Conservation (phyloP, 2,113 vertebrate genomes). For the Myrmophylax atrothorax region DNA sequence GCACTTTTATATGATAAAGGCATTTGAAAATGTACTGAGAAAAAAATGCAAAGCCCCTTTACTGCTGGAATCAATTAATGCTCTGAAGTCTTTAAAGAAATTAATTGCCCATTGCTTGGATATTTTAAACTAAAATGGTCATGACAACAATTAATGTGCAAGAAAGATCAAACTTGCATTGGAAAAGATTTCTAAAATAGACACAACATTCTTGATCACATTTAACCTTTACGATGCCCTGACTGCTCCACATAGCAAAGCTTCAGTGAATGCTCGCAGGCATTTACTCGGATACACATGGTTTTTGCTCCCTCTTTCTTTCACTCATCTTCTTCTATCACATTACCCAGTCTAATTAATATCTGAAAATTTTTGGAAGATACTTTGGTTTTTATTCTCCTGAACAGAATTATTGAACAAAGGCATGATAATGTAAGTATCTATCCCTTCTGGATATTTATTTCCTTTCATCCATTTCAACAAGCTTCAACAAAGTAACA, state of each 20-base stretch:
- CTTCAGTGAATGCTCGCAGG: background rate
- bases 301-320: background rate
- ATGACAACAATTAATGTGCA: background rate
- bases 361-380: background rate
- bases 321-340: background rate
- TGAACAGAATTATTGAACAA: background rate
- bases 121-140: conserved; percentile 26
- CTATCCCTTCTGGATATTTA: background rate
- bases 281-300: background rate
- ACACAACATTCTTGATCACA: background rate
- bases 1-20: background rate
- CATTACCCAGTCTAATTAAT: background rate
- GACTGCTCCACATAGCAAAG: background rate
- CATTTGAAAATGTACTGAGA: background rate
- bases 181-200: conserved; percentile 11
- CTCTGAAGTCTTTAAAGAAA: conserved; percentile 11
- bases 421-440: background rate
- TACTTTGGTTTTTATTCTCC: background rate
- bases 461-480: conserved; percentile 9
- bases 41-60: background rate
- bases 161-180: background rate
- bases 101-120: background rate
- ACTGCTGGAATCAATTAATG: conserved; percentile 9
- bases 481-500: background rate
- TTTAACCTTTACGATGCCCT: background rate